A percentile compares a stretch with the other conserved stretches of the same genome.
Conservation (phyloP, 2,888 invertebrate genomes). For the Eulithis prunata region DNA sequence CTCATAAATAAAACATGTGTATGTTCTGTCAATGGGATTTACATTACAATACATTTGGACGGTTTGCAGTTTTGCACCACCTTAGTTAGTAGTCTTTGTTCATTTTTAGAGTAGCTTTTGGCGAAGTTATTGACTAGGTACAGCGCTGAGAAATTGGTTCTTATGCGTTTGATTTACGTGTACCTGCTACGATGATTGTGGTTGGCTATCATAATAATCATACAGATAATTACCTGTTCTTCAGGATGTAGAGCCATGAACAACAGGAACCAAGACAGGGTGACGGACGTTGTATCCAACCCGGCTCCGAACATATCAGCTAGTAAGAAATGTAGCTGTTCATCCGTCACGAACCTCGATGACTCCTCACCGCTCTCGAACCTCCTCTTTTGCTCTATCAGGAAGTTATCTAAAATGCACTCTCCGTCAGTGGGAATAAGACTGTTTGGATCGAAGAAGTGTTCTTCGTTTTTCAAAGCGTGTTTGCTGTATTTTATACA, state of each 20-base stretch:
- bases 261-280: constrained; percentile 92
- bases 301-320: constrained; percentile 95
- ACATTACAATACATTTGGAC: not conserved
- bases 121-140: no score
- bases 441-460: constrained; percentile 73
- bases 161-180: no score
- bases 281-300: constrained; percentile 92
- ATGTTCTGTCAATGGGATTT: not conserved
- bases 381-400: constrained; percentile 84
- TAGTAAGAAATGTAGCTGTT: constrained; percentile 89
- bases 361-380: constrained; percentile 67
- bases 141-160: no score
- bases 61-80: not conserved
- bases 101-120: no score
- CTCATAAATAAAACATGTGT: no score
- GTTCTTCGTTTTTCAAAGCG: constrained; percentile 59
- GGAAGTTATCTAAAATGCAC: constrained; percentile 87
- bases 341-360: constrained; percentile 83
- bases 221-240: constrained; percentile 80
- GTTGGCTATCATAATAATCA: no score
- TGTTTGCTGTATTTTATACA: constrained; percentile 76
- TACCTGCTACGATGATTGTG: no score
- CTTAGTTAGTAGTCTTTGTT: no score
- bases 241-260: constrained; percentile 89
- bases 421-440: constrained; percentile 72